phyloP scores from a whole-genome alignment of 2,888 invertebrate genomes.

The Zhengitettix transpicula region DNA sequence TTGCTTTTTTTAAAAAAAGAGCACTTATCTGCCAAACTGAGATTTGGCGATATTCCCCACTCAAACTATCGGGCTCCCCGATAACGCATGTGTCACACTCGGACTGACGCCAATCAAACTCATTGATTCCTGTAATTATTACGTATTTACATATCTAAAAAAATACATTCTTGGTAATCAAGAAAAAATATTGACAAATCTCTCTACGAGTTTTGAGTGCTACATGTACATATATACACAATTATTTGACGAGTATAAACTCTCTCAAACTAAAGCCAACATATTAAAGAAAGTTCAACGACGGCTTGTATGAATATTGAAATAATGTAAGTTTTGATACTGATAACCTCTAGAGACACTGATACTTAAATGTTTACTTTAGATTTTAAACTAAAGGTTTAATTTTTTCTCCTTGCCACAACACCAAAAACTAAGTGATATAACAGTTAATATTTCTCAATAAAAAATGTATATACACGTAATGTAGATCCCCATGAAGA shows the following conservation, averaged over 20 bases:
- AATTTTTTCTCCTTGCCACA: too few relatives aligned
- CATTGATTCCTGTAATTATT: constrained; percentile 7
- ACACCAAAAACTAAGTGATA: background rate
- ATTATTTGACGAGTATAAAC: background rate
- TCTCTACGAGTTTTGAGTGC: constrained; percentile 10
- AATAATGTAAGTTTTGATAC: background rate
- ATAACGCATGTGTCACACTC: background rate
- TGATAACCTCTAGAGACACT: background rate
- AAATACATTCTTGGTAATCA: constrained; percentile 12
- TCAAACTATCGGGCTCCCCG: background rate
- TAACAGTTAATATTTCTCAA: background rate
- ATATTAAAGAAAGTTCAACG: background rate
- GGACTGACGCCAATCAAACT: constrained; percentile 5
- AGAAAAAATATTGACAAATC: constrained; percentile 11
- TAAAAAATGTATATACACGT: background rate
- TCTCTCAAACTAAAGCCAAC: background rate
- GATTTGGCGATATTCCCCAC: too few relatives aligned
- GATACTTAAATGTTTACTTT: background rate
- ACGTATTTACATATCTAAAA: constrained; percentile 13
- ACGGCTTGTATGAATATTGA: background rate
- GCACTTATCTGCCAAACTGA: too few relatives aligned
- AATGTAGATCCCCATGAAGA: too few relatives aligned
- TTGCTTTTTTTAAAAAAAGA: too few relatives aligned
- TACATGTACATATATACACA: constrained; percentile 13
- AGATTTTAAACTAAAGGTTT: background rate